A percentile compares a stretch with the other conserved stretches of the same genome.
These are phyloP conservation scores for Urocolius indicus DNA, from an alignment of 2,113 vertebrate species.

Conservation along the genomic window DNA sequence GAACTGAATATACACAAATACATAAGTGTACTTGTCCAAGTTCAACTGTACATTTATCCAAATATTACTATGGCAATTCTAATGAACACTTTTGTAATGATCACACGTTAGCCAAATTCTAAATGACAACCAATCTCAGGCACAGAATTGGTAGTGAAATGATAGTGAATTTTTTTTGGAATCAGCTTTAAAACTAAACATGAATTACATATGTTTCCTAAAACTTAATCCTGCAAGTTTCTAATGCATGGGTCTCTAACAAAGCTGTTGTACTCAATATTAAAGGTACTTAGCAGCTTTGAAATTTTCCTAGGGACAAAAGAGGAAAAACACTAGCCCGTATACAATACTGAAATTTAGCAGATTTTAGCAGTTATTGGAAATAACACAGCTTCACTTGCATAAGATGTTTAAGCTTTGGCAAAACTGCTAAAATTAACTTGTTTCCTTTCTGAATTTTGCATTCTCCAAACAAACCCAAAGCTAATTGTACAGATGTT, in stretches of 20 bases:
- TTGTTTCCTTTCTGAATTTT: not conserved
- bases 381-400: not conserved
- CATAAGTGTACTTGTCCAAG: not conserved
- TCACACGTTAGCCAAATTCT: not conserved
- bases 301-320: not conserved
- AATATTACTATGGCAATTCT: not conserved
- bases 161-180: not conserved
- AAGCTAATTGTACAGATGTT: not conserved
- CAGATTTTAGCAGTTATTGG: not conserved
- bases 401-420: not conserved
- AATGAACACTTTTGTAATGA: not conserved
- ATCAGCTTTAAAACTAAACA: not conserved
- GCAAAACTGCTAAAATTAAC: not conserved
- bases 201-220: not conserved
- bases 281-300: not conserved
- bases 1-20: not conserved
- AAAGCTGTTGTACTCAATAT: not conserved
- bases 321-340: not conserved
- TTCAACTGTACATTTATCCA: not conserved
- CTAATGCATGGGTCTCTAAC: accelerated
- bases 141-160: not conserved
- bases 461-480: not conserved
- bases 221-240: not conserved
- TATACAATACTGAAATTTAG: not conserved
- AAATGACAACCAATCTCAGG: not conserved